A percentile compares a stretch with the other conserved stretches of the same genome.
Conservation (phyloP, 2,888 invertebrate species). For the Allolobophora icterica region DNA sequence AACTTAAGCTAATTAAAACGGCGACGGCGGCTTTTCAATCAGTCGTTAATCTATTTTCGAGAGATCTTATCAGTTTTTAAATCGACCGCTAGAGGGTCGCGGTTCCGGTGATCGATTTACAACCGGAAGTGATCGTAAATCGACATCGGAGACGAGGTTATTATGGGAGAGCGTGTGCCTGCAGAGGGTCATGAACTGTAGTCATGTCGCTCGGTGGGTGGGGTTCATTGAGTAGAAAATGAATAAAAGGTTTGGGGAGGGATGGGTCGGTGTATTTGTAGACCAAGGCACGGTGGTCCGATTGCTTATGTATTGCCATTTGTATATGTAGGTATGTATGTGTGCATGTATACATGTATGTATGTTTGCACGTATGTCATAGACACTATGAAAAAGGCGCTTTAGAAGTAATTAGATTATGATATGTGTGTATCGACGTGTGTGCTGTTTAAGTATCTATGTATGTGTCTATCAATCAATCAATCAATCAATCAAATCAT, state of each 20-base stretch:
- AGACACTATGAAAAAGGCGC: background rate
- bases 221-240: background rate
- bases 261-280: background rate
- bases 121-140: too few species aligned
- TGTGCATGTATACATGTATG: background rate
- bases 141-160: too few species aligned
- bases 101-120: too few species aligned
- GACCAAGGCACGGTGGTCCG: too few species aligned
- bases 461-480: background rate
- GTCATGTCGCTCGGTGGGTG: background rate
- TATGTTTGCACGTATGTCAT: background rate
- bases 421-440: too few species aligned
- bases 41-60: too few species aligned
- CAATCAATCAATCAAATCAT: too few species aligned
- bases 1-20: too few species aligned
- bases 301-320: too few species aligned
- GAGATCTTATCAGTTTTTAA: too few species aligned
- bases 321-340: background rate
- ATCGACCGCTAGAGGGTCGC: background rate
- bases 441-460: background rate
- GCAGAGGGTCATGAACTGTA: background rate
- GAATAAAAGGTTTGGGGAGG: background rate
- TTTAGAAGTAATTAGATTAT: background rate
- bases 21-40: too few species aligned
- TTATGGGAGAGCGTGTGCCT: too few species aligned